These are phyloP conservation scores for Morpho deidamia DNA, from an alignment of 2,888 invertebrate genomes.

Conservation along the genomic window DNA sequence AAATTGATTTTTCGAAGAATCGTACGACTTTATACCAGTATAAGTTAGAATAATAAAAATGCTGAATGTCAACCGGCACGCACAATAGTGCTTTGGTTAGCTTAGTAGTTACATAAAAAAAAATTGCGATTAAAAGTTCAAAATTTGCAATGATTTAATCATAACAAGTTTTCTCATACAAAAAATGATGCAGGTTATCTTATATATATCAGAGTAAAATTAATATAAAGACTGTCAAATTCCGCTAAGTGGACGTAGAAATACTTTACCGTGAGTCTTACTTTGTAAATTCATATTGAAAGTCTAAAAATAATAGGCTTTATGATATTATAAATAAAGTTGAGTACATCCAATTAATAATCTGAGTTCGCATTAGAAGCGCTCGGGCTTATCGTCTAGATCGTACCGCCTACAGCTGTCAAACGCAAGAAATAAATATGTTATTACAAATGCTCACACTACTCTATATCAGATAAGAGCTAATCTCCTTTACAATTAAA, in stretches of 20 bases:
- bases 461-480: slow-evolving; percentile 64
- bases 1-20: too few relatives aligned
- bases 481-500: slow-evolving; percentile 77
- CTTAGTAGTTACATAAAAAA: too few relatives aligned
- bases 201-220: slow-evolving; percentile 30
- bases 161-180: too few relatives aligned
- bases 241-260: slow-evolving; percentile 11
- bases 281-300: neutral
- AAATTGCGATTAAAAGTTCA: too few relatives aligned
- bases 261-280: slow-evolving; percentile 4
- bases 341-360: neutral
- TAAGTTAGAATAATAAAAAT: too few relatives aligned
- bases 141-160: too few relatives aligned
- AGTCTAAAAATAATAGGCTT: neutral
- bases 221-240: slow-evolving; percentile 9
- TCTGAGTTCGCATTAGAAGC: neutral
- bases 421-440: slow-evolving; percentile 74
- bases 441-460: slow-evolving; percentile 70
- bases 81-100: too few relatives aligned
- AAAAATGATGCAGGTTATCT: too few relatives aligned
- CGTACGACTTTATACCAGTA: too few relatives aligned
- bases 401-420: slow-evolving; percentile 73
- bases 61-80: too few relatives aligned
- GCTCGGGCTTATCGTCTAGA: slow-evolving; percentile 49
- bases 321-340: neutral